Evolutionary conservation across 2,797 vertebrate genomes (phyloP).

Genomic region (Gephyroberyx darwinii): DNA sequence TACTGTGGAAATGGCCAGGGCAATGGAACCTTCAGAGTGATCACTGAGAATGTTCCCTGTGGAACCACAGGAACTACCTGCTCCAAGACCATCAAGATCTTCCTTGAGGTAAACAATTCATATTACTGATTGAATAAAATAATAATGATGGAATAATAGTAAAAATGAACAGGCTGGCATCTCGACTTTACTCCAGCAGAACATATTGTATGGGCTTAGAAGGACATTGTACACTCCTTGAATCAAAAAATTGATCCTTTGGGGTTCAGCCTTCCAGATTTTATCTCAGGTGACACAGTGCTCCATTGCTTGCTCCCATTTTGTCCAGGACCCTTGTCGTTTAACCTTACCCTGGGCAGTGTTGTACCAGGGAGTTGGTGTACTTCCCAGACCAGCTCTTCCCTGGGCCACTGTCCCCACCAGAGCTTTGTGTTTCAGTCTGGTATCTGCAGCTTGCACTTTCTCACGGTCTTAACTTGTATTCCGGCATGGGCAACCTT

Average conservation of each 20-base stretch:
- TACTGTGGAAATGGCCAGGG: slow-evolving; percentile 77
- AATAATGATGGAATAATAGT: too few relatives aligned
- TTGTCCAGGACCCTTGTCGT: too few relatives aligned
- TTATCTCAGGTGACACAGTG: background rate
- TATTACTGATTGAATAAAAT: background rate
- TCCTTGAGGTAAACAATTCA: slow-evolving; percentile 79
- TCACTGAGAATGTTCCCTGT: slow-evolving; percentile 84
- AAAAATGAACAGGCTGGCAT: too few relatives aligned
- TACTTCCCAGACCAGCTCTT: too few relatives aligned
- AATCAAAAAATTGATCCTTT: background rate
- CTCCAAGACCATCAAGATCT: slow-evolving; percentile 84
- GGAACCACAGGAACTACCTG: slow-evolving; percentile 84
- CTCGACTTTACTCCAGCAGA: background rate
- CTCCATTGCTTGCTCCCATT: background rate
- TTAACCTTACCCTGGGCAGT: too few relatives aligned
- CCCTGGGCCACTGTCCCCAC: too few relatives aligned
- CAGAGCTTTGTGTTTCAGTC: too few relatives aligned
- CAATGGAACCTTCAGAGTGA: slow-evolving; percentile 84
- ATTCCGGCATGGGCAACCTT: background rate
- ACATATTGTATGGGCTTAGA: background rate
- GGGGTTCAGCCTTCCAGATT: background rate
- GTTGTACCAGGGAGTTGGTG: too few relatives aligned
- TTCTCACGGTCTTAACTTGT: too few relatives aligned
- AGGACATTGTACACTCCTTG: background rate
- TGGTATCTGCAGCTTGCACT: too few relatives aligned